phyloP scores from a whole-genome alignment of 2,113 vertebrate genomes.

The Tetrax tetrax region DNA sequence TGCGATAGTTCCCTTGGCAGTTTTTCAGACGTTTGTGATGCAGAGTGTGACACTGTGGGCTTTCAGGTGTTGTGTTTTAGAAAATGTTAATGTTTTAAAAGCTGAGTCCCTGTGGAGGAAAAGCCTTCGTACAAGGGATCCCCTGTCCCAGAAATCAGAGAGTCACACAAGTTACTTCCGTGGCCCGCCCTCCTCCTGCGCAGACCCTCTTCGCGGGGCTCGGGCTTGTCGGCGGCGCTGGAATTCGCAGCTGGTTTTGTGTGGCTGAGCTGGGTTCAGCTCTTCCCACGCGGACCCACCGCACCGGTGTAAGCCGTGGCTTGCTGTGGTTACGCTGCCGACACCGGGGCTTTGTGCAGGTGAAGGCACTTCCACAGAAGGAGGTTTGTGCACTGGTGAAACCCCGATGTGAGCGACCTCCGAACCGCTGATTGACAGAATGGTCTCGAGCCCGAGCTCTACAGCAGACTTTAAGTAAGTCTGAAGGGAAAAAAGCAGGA shows the following conservation, averaged over 20 bases:
- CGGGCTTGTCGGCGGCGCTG: rapidly evolving
- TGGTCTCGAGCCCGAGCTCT: not conserved
- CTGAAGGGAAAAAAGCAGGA: conserved; percentile 40
- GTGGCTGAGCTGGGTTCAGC: not conserved
- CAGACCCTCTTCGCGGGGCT: rapidly evolving
- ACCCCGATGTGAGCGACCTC: not conserved
- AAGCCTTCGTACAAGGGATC: not conserved
- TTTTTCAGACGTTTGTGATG: not conserved
- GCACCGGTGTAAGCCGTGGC: not conserved
- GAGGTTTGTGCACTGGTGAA: not conserved
- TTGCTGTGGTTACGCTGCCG: not conserved
- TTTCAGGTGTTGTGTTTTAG: not conserved
- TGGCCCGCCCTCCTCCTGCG: not conserved
- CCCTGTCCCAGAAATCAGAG: not conserved
- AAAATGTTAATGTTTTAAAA: not conserved
- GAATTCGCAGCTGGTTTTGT: not conserved
- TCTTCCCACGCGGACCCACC: not conserved
- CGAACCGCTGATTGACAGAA: not conserved
- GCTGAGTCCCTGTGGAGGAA: rapidly evolving
- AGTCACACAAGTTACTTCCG: rapidly evolving
- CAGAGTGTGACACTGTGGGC: rapidly evolving
- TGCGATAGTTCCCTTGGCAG: rapidly evolving
- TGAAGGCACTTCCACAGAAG: not conserved
- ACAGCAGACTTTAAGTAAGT: not conserved
- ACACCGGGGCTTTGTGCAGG: not conserved